Evolutionary conservation across 2,888 invertebrate species (phyloP), one percentile per base, ranked within the genome.

Genomic region (Perithous albicinctus): DNA sequence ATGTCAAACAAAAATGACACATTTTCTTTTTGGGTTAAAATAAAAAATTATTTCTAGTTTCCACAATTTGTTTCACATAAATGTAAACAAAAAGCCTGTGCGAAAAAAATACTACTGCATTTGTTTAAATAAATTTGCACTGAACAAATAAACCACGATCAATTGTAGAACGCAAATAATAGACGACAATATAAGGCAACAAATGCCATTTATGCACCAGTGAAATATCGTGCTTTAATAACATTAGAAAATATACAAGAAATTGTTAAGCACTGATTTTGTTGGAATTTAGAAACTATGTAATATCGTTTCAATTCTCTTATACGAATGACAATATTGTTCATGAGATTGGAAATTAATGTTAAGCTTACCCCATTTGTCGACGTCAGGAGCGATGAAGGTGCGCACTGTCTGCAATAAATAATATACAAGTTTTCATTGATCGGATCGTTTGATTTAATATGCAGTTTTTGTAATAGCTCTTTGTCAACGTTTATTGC

Each of bases 321-420:
- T n/a, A n/a, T n/a, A n/a, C n/a, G n/a, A n/a, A n/a, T n/a, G n/a
- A n/a, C n/a, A n/a, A n/a, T n/a, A n/a, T n/a, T n/a, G n/a, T n/a
- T n/a, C n/a, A n/a, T n/a, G n/a, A 63, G 6, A 2, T 41, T 56
- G 12, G 12, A 26, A 26, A 51, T n/a, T 12, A 38, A 18, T 54
- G 23, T n/a, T 43, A 32, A 66, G 70, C 79, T 80, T 48, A 77
- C 79, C 82, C 79, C 79, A 80, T 70, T 66, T 18, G 66, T 67
- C 51, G 29, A 41, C 61, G 77, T 63, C 67, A 18, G 38, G 10
- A 69, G 63, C 32, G 74, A 78, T 56, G 46, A 35, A 46, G 35
- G 43, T 70, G 51, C 51, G 66, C 72, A 72, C 26, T 67, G 75
- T 78, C 83, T 83, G 83, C 29, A 81, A 78, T 72, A 59, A 81